These are phyloP conservation scores for Leucophenga maculata DNA, from an alignment of 2,888 invertebrate species.

Conservation along the genomic window DNA sequence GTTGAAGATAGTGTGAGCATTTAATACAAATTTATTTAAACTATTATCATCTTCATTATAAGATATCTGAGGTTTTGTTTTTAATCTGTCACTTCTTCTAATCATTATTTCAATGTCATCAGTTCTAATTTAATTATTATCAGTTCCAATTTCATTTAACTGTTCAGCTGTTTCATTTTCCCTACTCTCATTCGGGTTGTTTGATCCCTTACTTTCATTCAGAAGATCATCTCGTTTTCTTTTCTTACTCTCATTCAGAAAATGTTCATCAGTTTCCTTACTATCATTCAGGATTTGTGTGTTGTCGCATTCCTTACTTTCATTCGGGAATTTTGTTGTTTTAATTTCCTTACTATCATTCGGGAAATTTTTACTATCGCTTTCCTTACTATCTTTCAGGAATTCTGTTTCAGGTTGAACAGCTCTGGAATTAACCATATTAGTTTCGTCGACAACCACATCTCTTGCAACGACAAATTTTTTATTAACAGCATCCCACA, in stretches of 20 bases:
- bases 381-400: constrained; percentile 26
- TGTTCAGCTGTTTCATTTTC: not conserved
- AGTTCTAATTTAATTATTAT: too few species aligned
- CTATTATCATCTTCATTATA: constrained; percentile 14
- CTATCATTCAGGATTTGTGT: too few species aligned
- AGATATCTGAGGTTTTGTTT: constrained; percentile 26
- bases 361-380: constrained; percentile 2
- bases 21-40: constrained; percentile 28
- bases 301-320: too few species aligned
- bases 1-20: constrained; percentile 26
- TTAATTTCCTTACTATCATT: constrained; percentile 24
- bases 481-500: not conserved
- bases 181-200: too few species aligned
- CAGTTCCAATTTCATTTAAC: too few species aligned
- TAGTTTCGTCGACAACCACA: constrained; percentile 14
- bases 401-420: not conserved
- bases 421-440: constrained; percentile 10
- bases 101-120: constrained; percentile 1
- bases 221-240: too few species aligned
- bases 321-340: too few species aligned
- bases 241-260: too few species aligned
- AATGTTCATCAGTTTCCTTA: too few species aligned
- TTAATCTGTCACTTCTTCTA: constrained; percentile 33
- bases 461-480: constrained; percentile 13
- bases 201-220: too few species aligned